These are phyloP conservation scores for Nemopilema nomurai DNA, from an alignment of 30 jellyfish, hydroid and myxozoan genomes.

Conservation along the genomic window DNA sequence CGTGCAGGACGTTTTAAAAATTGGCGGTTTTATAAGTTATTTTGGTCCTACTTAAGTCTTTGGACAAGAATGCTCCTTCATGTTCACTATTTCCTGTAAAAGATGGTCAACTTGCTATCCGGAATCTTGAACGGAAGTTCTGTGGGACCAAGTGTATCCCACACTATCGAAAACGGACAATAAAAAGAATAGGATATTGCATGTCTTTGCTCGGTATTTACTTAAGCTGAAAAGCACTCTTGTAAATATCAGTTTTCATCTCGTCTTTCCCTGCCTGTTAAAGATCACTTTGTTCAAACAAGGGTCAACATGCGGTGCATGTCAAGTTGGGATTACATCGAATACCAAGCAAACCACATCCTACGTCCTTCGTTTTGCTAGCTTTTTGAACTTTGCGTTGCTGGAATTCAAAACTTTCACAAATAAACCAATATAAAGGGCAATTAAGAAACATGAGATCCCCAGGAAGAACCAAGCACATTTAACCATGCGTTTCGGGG, in stretches of 20 bases:
- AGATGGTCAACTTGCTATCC: not conserved
- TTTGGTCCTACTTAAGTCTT: no score
- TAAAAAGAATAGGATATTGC: constrained; percentile 24
- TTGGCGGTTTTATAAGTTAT: no score
- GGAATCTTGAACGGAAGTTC: not conserved
- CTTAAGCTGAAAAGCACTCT: constrained; percentile 30
- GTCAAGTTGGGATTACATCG: constrained; percentile 58
- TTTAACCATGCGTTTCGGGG: no score
- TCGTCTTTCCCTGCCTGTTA: constrained; percentile 12
- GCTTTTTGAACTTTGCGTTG: constrained; percentile 30
- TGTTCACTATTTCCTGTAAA: not conserved
- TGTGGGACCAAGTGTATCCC: not conserved
- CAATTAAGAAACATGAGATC: not conserved
- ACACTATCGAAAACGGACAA: not conserved
- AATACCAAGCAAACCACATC: constrained; percentile 54
- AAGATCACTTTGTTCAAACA: constrained; percentile 36
- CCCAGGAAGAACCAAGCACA: not conserved
- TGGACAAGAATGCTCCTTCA: no score
- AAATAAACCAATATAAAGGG: not conserved
- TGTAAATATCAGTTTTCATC: constrained; percentile 34
- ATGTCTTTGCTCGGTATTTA: constrained; percentile 27
- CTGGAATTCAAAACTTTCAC: constrained; percentile 15
- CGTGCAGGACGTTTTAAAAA: no score
- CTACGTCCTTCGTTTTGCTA: constrained; percentile 9
- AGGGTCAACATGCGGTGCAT: constrained; percentile 67